Evolutionary conservation across 2,888 invertebrate species (phyloP).

Genomic region (Drosophila merina): DNA sequence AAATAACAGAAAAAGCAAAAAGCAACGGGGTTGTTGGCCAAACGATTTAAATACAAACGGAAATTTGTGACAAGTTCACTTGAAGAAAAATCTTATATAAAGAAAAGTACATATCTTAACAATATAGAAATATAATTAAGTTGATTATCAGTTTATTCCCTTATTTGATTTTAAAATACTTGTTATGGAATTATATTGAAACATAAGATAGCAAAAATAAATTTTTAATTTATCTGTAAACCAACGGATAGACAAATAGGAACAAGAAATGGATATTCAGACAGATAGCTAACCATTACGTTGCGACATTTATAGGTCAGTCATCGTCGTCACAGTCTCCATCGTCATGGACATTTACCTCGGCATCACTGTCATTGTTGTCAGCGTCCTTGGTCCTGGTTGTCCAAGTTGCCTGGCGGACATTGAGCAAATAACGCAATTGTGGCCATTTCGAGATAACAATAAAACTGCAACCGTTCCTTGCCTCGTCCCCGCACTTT

Average conservation of each 20-base stretch:
- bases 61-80: neutral
- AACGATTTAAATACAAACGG: constrained; percentile 11
- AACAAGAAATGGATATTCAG: constrained; percentile 28
- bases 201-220: neutral
- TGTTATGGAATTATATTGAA: neutral
- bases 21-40: constrained; percentile 46
- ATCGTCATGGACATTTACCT: constrained; percentile 31
- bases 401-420: constrained; percentile 38
- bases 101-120: too few relatives aligned
- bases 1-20: constrained; percentile 56
- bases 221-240: constrained; percentile 14
- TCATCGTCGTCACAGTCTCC: constrained; percentile 30
- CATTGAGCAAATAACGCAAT: constrained; percentile 70
- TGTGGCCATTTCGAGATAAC: constrained; percentile 74
- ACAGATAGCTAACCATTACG: constrained; percentile 45
- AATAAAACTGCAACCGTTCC: constrained; percentile 64
- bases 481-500: constrained; percentile 12
- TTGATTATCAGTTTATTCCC: too few relatives aligned
- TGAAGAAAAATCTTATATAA: neutral
- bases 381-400: constrained; percentile 30
- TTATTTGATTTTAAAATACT: too few relatives aligned
- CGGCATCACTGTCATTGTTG: constrained; percentile 37
- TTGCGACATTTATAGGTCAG: constrained; percentile 53
- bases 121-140: too few relatives aligned
- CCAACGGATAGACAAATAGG: constrained; percentile 38